Evolutionary conservation across 2,113 vertebrate genomes (phyloP), one percentile per base, ranked within the genome.

Genomic region (Holacanthus passer): DNA sequence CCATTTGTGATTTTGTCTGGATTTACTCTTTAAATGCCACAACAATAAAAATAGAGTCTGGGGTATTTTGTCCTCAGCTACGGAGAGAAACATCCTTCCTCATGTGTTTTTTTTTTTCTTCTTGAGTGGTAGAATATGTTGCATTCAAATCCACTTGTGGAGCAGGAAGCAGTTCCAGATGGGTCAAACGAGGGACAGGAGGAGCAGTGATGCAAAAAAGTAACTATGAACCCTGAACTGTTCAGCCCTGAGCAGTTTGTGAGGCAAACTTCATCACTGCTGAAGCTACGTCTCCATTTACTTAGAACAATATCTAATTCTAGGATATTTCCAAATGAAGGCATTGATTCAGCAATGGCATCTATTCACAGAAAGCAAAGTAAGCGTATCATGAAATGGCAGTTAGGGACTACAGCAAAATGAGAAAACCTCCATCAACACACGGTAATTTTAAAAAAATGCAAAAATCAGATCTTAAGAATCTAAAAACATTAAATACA

Each of bases 11-110:
- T 76, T 78, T 65, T 47, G 29, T 69, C 73, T 50, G 76, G 74
- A 76, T 90, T 81, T 65, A 74, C 59, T 79, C 69, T 79, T 71
- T 83, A 89, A 87, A 86, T 86, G 74, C 82, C 84, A 88, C 35
- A 16, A 3, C 68, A 60, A 58, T 72, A 83, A 82, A 76, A 85
- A 81, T 27, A 64, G 45, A 77, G 43, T 58, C 16, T 29, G 77
- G 50, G n/a, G 66, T 69, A 83, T 77, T 68, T 73, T 37, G 69
- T 77, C 66, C 31, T 52, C 74, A 37, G 63, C 47, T 16, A n/a
- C 20, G 32, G 47, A 68, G 41, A 68, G 24, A 77, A 67, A 37
- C 32, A 55, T 70, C 12, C 1, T 71, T 73, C 43, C 43, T 69
- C 48, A 24, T 48, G 19, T 8, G 20, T 7, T 41, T 72, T n/a